Conservation (phyloP, 2,113 vertebrate genomes). For the Numenius arquata region DNA sequence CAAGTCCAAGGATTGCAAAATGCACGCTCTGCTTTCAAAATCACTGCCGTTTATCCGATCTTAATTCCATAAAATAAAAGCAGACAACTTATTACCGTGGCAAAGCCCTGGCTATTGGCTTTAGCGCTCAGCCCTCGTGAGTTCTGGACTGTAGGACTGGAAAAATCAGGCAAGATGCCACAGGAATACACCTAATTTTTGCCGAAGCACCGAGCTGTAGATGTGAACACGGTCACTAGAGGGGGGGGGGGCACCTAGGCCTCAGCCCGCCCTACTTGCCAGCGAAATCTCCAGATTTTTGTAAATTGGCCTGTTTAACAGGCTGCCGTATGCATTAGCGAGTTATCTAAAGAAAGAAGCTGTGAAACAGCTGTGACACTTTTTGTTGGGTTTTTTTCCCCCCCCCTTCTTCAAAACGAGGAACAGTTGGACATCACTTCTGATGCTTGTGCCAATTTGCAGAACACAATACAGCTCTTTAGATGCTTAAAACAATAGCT, state of each 20-base stretch:
- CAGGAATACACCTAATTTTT: not conserved
- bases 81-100: not conserved
- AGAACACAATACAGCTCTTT: not conserved
- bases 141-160: not conserved
- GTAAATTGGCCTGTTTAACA: no score
- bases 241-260: not conserved
- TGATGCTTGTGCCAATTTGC: not conserved
- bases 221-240: not conserved
- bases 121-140: not conserved
- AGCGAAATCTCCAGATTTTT: conserved; percentile 29
- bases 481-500: not conserved
- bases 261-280: not conserved
- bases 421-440: not conserved
- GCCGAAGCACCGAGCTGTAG: not conserved
- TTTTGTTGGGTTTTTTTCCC: no score
- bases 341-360: not conserved
- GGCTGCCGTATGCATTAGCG: not conserved
- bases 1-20: not conserved
- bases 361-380: not conserved
- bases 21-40: not conserved
- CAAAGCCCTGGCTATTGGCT: not conserved
- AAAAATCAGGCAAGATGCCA: not conserved
- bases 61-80: not conserved
- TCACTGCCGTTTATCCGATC: not conserved
- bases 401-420: not conserved